A percentile compares a stretch with the other conserved stretches of the same genome.
These are phyloP conservation scores for Buathra laborator DNA, from an alignment of 2,888 invertebrate genomes.

Conservation along the genomic window DNA sequence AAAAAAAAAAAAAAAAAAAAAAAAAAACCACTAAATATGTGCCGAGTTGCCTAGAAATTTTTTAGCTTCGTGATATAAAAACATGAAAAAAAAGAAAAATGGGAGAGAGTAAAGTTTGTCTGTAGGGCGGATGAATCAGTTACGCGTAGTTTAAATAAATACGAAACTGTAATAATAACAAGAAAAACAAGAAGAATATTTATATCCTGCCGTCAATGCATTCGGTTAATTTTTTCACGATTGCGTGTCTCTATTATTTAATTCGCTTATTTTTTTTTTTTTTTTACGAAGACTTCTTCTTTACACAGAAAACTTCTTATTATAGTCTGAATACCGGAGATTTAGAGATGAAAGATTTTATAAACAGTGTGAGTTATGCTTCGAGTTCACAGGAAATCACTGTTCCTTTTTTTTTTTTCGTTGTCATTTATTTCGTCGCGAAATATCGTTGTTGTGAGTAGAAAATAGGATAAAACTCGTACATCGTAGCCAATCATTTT, in stretches of 20 bases:
- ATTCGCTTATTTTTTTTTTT: constrained; percentile 22
- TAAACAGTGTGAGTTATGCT: constrained; percentile 23
- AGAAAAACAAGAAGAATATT: constrained; percentile 13
- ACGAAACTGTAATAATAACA: not conserved
- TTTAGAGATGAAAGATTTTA: constrained; percentile 36
- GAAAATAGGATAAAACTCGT: constrained; percentile 2
- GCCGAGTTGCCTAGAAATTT: constrained; percentile 63
- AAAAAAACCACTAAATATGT: constrained; percentile 23
- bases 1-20: not conserved
- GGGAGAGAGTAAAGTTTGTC: constrained; percentile 45
- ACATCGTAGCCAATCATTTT: constrained; percentile 13
- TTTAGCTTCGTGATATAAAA: constrained; percentile 48
- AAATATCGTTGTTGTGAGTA: constrained; percentile 23
- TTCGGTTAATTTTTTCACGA: constrained; percentile 18
- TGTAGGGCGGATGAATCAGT: constrained; percentile 10
- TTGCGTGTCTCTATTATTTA: constrained; percentile 17
- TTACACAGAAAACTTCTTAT: constrained; percentile 27
- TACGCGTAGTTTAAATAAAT: constrained; percentile 11
- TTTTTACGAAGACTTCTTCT: constrained; percentile 1
- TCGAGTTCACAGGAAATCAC: not conserved
- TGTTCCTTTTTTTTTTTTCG: not conserved
- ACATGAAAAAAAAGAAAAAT: not conserved
- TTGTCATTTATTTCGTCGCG: constrained; percentile 8
- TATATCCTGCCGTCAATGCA: constrained; percentile 38
- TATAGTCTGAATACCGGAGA: constrained; percentile 8